Evolutionary conservation across 2,888 invertebrate genomes (phyloP).

Genomic region (Dione vanillae): DNA sequence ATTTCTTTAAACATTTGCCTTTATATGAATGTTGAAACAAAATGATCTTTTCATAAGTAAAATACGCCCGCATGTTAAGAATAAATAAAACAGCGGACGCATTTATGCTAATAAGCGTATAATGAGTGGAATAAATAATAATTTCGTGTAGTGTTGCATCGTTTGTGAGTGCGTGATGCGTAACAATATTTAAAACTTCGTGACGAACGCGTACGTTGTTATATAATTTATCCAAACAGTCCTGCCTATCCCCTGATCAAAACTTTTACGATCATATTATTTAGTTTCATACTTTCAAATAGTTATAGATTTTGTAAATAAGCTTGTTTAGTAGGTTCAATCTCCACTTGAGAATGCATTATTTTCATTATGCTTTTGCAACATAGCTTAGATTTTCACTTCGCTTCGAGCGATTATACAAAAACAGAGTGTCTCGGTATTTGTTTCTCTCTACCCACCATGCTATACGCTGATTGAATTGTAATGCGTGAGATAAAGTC

Average conservation of each 20-base stretch:
- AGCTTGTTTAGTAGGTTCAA: no score
- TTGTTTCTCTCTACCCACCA: no score
- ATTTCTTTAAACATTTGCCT: no score
- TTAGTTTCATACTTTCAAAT: no score
- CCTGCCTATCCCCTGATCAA: neutral
- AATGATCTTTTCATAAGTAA: neutral
- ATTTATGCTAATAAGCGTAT: slow-evolving; percentile 72
- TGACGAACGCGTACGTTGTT: slow-evolving; percentile 42
- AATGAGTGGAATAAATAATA: slow-evolving; percentile 70
- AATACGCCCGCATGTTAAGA: slow-evolving; percentile 20
- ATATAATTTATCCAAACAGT: slow-evolving; percentile 40
- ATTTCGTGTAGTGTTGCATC: slow-evolving; percentile 56
- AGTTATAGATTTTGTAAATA: no score
- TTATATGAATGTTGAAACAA: neutral
- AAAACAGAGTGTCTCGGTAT: no score
- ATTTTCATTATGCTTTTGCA: no score
- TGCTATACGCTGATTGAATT: no score
- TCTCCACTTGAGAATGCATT: no score
- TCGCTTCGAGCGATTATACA: no score
- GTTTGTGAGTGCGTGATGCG: slow-evolving; percentile 53
- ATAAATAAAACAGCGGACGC: slow-evolving; percentile 67
- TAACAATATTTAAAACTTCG: slow-evolving; percentile 51
- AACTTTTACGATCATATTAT: neutral
- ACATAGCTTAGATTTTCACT: no score
- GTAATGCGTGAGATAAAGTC: no score